Percentiles rank a stretch among this genome's conserved stretches.
Conservation (phyloP, 2,797 vertebrate genomes). For the Clarias fuscus region DNA sequence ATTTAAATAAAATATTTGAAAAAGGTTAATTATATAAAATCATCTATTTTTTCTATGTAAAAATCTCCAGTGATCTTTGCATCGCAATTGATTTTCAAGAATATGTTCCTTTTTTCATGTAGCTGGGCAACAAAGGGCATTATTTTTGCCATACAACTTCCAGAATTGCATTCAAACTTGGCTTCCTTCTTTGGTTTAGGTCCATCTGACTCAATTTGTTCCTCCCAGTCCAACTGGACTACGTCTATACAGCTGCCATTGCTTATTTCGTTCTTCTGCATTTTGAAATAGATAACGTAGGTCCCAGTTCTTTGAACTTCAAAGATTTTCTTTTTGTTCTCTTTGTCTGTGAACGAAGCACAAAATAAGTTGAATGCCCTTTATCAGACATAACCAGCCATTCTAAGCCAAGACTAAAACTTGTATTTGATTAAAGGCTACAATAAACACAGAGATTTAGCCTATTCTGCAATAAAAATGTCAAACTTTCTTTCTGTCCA, state of each 20-base stretch:
- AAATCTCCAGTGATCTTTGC: no score
- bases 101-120: background rate
- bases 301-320: background rate
- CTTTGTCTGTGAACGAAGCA: background rate
- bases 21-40: no score
- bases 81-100: background rate
- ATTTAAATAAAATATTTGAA: no score
- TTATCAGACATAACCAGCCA: background rate
- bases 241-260: rapidly evolving
- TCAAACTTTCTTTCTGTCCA: background rate
- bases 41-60: no score
- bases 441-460: background rate
- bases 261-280: background rate
- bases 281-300: constrained; percentile 37
- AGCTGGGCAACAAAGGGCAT: background rate
- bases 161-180: rapidly evolving
- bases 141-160: background rate
- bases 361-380: background rate
- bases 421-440: background rate
- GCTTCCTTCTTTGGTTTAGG: background rate
- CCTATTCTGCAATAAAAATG: no score
- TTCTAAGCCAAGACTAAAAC: background rate
- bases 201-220: rapidly evolving
- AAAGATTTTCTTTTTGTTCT: background rate
- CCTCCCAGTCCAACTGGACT: background rate